Evolutionary conservation across 2,113 vertebrate species (phyloP).

Genomic region (Stigmatopora nigra): DNA sequence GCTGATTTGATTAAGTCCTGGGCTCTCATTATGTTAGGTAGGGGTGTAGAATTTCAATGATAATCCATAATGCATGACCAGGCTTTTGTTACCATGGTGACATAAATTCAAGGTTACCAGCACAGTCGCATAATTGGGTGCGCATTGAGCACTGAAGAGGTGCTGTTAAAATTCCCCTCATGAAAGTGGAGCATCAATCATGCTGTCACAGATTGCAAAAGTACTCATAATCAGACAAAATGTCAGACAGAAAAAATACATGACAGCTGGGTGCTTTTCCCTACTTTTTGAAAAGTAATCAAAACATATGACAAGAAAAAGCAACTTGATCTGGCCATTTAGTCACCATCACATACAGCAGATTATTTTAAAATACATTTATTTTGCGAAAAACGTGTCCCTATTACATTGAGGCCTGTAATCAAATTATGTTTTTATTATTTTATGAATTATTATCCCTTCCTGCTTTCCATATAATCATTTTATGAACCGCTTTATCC

Average conservation of each 20-base stretch:
- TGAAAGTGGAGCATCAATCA: slow-evolving; percentile 98
- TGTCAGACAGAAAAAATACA: slow-evolving; percentile 80
- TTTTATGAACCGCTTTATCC: too few relatives aligned
- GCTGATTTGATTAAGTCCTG: slow-evolving; percentile 99
- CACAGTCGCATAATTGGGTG: slow-evolving; percentile 99
- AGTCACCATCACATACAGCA: background rate
- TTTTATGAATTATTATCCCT: too few relatives aligned
- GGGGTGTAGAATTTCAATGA: slow-evolving; percentile 99
- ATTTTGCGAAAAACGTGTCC: too few relatives aligned
- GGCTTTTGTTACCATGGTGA: slow-evolving; percentile 97
- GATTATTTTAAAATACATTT: too few relatives aligned
- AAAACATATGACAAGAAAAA: slow-evolving; percentile 24
- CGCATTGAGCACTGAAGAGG: slow-evolving; percentile 91
- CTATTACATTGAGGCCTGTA: too few relatives aligned
- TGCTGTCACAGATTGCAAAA: slow-evolving; percentile 87
- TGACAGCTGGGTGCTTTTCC: slow-evolving; percentile 71
- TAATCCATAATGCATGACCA: slow-evolving; percentile 99
- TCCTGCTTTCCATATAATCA: background rate
- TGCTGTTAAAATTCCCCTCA: slow-evolving; percentile 99
- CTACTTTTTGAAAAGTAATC: slow-evolving; percentile 47
- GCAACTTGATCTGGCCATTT: background rate
- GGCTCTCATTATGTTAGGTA: slow-evolving; percentile 99
- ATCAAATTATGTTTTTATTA: too few relatives aligned
- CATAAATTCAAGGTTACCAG: slow-evolving; percentile 99
- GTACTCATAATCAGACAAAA: slow-evolving; percentile 92